Evolutionary conservation across 2,113 vertebrate genomes (phyloP).

Genomic region (Anas platyrhynchos): DNA sequence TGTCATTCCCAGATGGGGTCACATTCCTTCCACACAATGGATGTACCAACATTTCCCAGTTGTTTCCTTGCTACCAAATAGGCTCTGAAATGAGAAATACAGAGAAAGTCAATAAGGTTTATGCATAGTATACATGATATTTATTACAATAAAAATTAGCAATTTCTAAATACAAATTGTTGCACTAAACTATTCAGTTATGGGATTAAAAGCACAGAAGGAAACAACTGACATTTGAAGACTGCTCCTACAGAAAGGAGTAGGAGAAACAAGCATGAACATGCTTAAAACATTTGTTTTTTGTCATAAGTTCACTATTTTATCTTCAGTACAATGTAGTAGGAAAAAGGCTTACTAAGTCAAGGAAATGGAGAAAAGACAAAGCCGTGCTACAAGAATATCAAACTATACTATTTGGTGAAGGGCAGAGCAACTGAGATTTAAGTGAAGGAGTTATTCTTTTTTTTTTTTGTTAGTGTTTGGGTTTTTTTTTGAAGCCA

Average conservation of each 20-base stretch:
- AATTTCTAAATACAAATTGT: background rate
- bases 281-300: background rate
- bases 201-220: background rate
- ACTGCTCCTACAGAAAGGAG: background rate
- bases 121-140: background rate
- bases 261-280: background rate
- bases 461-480: background rate
- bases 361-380: background rate
- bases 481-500: too few species aligned
- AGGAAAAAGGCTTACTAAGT: background rate
- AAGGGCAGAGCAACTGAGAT: background rate
- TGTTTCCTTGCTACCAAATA: background rate
- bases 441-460: background rate
- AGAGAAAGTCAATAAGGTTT: background rate
- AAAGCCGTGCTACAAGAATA: background rate
- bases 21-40: constrained; percentile 36
- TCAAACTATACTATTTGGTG: background rate
- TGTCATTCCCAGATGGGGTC: constrained; percentile 27
- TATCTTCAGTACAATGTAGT: background rate
- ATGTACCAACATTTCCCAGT: constrained; percentile 3
- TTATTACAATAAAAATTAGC: background rate
- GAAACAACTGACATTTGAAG: background rate
- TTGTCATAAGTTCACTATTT: background rate
- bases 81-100: constrained; percentile 62
- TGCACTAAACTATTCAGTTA: background rate